Conservation (phyloP, 2,113 vertebrate genomes). For the Romanogobio albipinnatus region DNA sequence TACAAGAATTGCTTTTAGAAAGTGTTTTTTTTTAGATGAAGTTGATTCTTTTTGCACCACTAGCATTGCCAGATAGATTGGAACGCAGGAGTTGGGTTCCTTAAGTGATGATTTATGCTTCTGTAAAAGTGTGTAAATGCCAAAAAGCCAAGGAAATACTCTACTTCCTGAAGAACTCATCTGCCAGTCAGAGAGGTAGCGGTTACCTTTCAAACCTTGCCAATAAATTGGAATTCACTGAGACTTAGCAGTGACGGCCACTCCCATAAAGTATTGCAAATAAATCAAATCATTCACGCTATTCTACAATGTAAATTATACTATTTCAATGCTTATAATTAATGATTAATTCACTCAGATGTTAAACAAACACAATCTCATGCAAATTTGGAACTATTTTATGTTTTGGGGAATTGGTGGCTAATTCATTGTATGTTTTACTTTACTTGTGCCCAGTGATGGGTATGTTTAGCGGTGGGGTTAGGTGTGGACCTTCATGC, state of each 20-base stretch:
- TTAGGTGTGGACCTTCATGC: too few relatives aligned
- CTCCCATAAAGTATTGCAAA: neutral
- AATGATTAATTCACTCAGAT: neutral
- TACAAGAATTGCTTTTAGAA: constrained; percentile 14
- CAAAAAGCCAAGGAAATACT: neutral
- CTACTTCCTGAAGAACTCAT: neutral
- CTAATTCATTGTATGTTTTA: too few relatives aligned
- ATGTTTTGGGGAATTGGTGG: too few relatives aligned
- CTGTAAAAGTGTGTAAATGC: neutral
- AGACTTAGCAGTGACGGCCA: neutral
- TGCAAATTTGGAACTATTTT: too few relatives aligned
- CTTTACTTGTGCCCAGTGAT: too few relatives aligned
- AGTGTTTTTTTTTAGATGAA: neutral
- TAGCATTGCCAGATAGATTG: neutral
- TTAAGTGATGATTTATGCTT: neutral
- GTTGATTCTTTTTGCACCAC: neutral
- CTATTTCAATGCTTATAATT: neutral
- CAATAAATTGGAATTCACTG: neutral
- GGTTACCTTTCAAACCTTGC: neutral
- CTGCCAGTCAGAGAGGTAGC: neutral
- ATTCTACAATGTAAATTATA: neutral
- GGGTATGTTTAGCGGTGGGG: too few relatives aligned
- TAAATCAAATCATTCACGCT: neutral
- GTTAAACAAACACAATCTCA: neutral
- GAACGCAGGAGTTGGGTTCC: neutral